phyloP scores from a whole-genome alignment of 2,113 vertebrate genomes.

The Scytalopus superciliaris region DNA sequence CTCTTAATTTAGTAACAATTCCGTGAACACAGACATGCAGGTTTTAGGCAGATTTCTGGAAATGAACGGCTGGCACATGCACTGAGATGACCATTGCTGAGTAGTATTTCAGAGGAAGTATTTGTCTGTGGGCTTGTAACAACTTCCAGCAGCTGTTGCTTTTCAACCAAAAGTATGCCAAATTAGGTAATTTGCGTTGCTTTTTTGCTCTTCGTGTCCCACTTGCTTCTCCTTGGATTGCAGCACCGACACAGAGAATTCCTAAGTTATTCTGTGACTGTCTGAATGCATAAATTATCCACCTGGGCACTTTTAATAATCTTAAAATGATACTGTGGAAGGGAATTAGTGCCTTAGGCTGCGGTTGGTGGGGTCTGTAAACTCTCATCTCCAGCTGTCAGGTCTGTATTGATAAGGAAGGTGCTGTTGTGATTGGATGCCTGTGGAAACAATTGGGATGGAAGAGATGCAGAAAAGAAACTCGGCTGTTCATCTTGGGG shows the following conservation, averaged over 20 bases:
- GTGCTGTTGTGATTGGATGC: background rate
- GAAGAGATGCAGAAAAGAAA: background rate
- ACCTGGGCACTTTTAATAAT: background rate
- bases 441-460: background rate
- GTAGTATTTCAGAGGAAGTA: background rate
- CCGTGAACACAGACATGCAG: background rate
- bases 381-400: background rate
- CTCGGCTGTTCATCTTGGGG: background rate
- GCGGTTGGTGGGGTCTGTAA: background rate
- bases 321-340: background rate
- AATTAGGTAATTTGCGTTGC: background rate
- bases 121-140: background rate
- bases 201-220: background rate
- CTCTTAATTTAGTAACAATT: conserved; percentile 29
- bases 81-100: background rate
- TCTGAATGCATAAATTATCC: background rate
- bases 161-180: background rate
- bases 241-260: background rate
- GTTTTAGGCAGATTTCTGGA: conserved; percentile 24
- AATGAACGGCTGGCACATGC: background rate
- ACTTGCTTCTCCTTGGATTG: background rate
- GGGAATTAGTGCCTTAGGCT: background rate
- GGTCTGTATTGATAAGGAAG: background rate
- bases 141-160: background rate
- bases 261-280: background rate